Percentiles rank a stretch among this genome's conserved stretches.
phyloP scores from a whole-genome alignment of 2,113 vertebrate genomes.

The Rhabdomys dilectus region DNA sequence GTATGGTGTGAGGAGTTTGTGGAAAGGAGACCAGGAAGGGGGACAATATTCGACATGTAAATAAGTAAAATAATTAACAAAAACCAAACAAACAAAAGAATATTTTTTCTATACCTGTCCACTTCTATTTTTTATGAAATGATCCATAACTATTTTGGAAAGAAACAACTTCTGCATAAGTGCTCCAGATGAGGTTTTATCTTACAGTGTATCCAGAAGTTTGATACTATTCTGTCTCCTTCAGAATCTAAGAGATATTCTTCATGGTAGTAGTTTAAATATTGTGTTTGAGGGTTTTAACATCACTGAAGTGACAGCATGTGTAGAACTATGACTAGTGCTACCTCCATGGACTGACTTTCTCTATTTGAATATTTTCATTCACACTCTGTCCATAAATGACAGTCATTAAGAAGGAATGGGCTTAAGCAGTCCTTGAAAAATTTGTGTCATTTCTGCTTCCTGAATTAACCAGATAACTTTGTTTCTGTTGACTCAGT shows the following conservation, averaged over 20 bases:
- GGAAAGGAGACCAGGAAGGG: too few species aligned
- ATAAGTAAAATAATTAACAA: background rate
- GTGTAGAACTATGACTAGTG: background rate
- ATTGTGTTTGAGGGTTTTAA: background rate
- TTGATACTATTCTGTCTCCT: background rate
- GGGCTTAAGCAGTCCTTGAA: background rate
- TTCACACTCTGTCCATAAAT: background rate
- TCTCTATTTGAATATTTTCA: background rate
- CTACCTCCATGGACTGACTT: background rate
- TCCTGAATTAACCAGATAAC: constrained; percentile 1
- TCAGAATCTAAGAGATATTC: background rate
- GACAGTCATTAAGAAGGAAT: background rate
- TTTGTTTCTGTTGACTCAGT: background rate
- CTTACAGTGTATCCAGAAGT: background rate
- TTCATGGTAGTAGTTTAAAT: background rate
- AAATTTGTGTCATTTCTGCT: background rate
- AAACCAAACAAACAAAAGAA: too few species aligned
- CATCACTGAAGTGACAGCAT: background rate
- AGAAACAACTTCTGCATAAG: background rate
- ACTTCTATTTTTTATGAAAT: background rate
- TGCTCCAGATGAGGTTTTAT: background rate
- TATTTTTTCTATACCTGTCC: background rate
- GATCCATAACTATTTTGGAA: background rate
- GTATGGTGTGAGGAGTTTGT: too few species aligned
- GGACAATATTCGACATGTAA: too few species aligned